Evolutionary conservation across 2,113 vertebrate species (phyloP).

Genomic region (Sturnus vulgaris): DNA sequence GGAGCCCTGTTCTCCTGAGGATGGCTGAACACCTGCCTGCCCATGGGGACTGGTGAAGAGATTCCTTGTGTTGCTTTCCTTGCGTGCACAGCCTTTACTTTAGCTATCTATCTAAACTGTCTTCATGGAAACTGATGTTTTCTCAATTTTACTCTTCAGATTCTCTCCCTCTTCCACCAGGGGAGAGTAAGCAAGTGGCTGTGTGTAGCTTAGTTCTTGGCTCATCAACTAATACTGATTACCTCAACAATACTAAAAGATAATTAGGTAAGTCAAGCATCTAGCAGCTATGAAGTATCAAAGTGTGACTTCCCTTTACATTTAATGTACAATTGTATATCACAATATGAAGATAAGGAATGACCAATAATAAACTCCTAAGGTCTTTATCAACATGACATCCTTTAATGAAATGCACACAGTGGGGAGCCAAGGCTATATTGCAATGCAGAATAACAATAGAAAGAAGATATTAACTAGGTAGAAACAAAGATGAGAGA

Average conservation of each 20-base stretch:
- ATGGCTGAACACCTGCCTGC: not conserved
- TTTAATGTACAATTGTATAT: not conserved
- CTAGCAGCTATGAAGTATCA: not conserved
- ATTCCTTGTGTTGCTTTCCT: not conserved
- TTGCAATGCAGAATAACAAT: not conserved
- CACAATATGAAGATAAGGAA: not conserved
- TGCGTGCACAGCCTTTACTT: accelerated
- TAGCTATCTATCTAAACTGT: not conserved
- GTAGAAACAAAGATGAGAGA: not conserved
- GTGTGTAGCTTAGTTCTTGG: not conserved
- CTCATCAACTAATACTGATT: not conserved
- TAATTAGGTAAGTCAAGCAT: not conserved
- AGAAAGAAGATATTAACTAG: not conserved
- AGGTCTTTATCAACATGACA: not conserved
- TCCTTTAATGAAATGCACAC: not conserved
- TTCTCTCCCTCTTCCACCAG: not conserved
- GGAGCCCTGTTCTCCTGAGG: accelerated
- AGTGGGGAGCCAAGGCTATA: not conserved
- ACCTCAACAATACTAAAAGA: not conserved
- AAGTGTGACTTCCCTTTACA: not conserved
- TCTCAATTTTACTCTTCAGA: not conserved
- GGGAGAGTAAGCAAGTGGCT: not conserved
- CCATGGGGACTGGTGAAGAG: not conserved
- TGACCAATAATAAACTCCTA: not conserved
- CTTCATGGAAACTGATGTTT: not conserved